Conservation (phyloP, 2,113 vertebrate genomes). For the Aramus guarauna region DNA sequence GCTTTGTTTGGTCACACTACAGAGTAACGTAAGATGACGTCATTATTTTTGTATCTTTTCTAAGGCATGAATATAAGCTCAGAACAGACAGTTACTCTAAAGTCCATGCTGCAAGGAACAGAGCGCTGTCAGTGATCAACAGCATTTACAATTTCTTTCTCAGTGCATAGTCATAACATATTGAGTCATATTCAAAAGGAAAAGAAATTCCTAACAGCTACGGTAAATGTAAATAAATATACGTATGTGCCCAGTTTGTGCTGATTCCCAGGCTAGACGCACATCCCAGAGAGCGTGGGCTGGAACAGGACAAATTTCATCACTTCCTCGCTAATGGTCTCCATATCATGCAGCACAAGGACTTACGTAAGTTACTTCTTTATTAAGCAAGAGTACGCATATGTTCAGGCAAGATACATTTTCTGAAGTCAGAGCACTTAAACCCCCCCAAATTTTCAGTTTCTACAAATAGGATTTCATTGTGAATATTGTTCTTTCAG, state of each 20-base stretch:
- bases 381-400: not conserved
- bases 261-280: not conserved
- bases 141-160: not conserved
- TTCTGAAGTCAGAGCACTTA: not conserved
- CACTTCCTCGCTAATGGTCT: not conserved
- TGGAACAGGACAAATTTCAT: not conserved
- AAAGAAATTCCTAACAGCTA: not conserved
- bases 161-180: not conserved
- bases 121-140: not conserved
- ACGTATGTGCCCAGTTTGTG: not conserved
- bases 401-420: not conserved
- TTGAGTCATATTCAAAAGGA: not conserved
- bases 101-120: not conserved
- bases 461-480: not conserved
- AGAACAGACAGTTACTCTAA: not conserved
- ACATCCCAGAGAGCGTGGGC: not conserved
- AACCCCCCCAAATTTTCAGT: not conserved
- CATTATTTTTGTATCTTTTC: not conserved
- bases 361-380: not conserved
- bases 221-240: not conserved
- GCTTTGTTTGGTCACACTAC: not conserved
- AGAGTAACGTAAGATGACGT: not conserved
- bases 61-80: not conserved
- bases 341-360: not conserved
- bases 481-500: not conserved